Percentiles rank a stretch among this genome's conserved stretches.
phyloP scores from a whole-genome alignment of 2,113 vertebrate species.

The Donacobius atricapilla region DNA sequence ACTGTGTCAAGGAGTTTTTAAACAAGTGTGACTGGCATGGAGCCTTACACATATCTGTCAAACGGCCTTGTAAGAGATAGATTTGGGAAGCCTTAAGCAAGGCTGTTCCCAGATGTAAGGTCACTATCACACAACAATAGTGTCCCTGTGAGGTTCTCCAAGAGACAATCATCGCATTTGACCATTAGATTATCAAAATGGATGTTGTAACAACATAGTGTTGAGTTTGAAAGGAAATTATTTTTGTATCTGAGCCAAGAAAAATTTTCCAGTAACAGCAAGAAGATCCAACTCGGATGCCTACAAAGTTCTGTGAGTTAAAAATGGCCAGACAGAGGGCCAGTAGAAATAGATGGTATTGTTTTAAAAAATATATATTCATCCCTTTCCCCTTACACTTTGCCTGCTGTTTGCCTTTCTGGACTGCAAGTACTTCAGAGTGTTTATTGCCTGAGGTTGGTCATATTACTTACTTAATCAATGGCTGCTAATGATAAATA shows the following conservation, averaged over 20 bases:
- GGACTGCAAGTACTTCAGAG: not conserved
- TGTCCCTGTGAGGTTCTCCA: not conserved
- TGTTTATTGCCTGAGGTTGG: not conserved
- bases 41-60: not conserved
- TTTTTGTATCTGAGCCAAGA: constrained; percentile 28
- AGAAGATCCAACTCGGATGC: constrained; percentile 10
- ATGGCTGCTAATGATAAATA: not conserved
- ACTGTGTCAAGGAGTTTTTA: not conserved
- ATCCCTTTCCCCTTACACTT: not conserved
- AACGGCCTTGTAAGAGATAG: not conserved
- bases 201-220: constrained; percentile 12
- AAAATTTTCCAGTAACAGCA: constrained; percentile 42
- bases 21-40: not conserved
- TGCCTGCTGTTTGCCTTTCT: not conserved
- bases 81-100: not conserved
- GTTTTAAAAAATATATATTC: not conserved
- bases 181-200: constrained; percentile 8
- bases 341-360: not conserved
- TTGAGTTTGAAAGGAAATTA: constrained; percentile 41
- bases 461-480: not conserved
- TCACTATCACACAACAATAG: not conserved
- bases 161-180: not conserved
- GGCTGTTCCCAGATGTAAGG: constrained; percentile 13
- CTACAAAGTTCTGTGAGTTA: not conserved
- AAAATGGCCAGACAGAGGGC: constrained; percentile 10